Conservation (phyloP, 2,888 invertebrate species). For the Lasioglossum leucozonium region DNA sequence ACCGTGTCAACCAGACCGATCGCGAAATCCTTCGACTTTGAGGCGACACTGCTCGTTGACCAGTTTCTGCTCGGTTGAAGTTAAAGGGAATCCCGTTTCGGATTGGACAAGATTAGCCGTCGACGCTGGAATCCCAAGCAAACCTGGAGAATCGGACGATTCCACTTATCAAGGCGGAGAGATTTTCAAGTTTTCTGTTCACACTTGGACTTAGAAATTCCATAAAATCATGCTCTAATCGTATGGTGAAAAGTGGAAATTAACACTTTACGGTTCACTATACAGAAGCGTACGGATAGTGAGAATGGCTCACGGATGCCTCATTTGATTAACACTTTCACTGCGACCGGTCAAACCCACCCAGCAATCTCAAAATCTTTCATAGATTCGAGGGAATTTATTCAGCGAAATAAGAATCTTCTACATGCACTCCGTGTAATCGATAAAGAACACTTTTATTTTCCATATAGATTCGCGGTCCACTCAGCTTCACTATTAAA, state of each 20-base stretch:
- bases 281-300: not conserved
- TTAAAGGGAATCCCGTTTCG: not conserved
- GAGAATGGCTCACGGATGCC: not conserved
- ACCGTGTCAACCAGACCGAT: constrained; percentile 24
- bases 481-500: no score
- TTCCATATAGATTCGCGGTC: no score
- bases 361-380: not conserved
- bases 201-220: not conserved
- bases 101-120: not conserved
- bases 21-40: constrained; percentile 7
- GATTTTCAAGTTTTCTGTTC: not conserved
- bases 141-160: not conserved
- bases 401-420: no score
- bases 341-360: not conserved
- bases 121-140: not conserved
- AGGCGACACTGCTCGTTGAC: not conserved
- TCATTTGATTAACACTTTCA: not conserved
- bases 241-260: not conserved
- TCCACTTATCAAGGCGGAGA: not conserved
- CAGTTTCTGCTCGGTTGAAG: not conserved
- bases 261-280: not conserved
- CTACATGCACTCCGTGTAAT: no score
- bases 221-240: not conserved
- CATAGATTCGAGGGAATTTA: no score
- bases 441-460: no score